Base-by-base conservation (phyloP, 2,888 invertebrate genomes). In the Tetheella fluctuosa region DNA sequence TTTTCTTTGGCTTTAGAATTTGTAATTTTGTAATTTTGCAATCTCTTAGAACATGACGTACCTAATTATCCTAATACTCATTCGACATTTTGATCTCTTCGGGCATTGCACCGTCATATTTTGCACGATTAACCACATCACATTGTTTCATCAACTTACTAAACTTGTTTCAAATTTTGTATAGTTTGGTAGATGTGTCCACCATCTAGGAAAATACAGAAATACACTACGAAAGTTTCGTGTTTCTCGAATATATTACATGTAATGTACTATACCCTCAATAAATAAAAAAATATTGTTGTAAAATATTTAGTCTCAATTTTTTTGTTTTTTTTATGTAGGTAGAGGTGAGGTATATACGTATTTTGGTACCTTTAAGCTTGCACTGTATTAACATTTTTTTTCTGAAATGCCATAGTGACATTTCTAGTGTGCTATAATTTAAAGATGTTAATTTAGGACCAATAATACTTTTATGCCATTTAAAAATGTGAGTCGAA, bases 1-100 rank as follows among this genome's bases (percentile, higher is more conserved):
- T 68, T 67, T 67, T 66, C 67, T 64, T 57, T 62, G 59, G 48
- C 59, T 63, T 64, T 64, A 59, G 57, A 67, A 62, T 64, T 61
- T 59, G 58, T 62, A 64, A 58, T 25, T 63, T 57, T 34, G 60
- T 62, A 64, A 58, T 25, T 63, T 57, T 34, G 60, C 59, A 55
- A 60, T 52, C 54, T 62, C 37, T 15, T 52, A 58, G 55, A 54
- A 67, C 60, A 64, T 62, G 61, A 64, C 59, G 57, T 63, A 56
- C 59, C 58, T 34, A 60, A 54, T 42, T 64, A 54, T 52, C 52
- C 57, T 57, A 34, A 39, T 59, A 30, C 17, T 17, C 42, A n/a
- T 42, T 57, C 52, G 61, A 61, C 58, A 64, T 61, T 61, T 53
- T 56, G 15, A 58, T 37, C 30, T 37, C 57, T 48, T 56, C 57